phyloP scores from a whole-genome alignment of 2,888 invertebrate genomes.

The Eupithecia abbreviata region DNA sequence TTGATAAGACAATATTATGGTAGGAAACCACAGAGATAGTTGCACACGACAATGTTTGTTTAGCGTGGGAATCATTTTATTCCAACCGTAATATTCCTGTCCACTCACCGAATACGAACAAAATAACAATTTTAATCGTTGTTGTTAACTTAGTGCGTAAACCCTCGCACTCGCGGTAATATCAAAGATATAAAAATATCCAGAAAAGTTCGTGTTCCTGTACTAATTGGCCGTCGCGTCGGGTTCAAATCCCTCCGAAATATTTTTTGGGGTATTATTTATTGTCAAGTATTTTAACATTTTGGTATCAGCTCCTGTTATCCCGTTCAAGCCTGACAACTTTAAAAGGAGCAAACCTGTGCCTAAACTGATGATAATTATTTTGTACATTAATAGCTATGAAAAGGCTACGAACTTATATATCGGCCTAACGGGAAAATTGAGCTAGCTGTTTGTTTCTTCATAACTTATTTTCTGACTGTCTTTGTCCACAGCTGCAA shows the following conservation, averaged over 20 bases:
- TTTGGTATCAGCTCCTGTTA: neutral
- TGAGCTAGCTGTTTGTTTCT: neutral
- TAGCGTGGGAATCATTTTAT: neutral
- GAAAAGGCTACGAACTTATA: too few species aligned
- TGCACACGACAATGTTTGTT: neutral
- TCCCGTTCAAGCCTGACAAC: neutral
- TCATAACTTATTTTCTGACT: slow-evolving; percentile 31
- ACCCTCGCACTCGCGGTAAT: too few species aligned
- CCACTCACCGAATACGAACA: neutral
- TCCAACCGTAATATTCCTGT: too few species aligned
- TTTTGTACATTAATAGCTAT: too few species aligned
- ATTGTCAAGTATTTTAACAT: neutral
- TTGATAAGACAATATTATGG: neutral
- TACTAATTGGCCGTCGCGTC: too few species aligned
- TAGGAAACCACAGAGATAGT: slow-evolving; percentile 19
- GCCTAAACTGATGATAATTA: neutral
- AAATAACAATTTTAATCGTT: neutral
- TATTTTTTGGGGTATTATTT: too few species aligned
- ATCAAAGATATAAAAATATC: too few species aligned
- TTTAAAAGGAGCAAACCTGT: neutral
- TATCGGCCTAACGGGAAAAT: too few species aligned
- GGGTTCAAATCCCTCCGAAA: too few species aligned
- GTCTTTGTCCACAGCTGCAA: slow-evolving; percentile 76
- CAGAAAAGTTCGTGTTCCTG: too few species aligned
- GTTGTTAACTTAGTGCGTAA: too few species aligned